Evolutionary conservation across 2,113 vertebrate genomes (phyloP).

Genomic region (Formicarius rufipectus): DNA sequence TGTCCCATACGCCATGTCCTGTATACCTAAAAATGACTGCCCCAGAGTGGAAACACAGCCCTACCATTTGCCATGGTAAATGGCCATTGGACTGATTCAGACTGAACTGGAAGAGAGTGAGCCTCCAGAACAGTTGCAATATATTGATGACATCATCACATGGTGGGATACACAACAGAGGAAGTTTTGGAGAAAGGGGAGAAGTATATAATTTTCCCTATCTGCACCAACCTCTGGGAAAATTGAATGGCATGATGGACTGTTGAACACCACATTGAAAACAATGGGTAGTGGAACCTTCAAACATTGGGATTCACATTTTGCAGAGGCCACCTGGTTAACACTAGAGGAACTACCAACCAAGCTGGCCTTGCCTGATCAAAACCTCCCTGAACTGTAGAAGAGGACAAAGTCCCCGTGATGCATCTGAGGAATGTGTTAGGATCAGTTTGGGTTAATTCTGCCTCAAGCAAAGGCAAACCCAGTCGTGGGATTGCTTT

Average conservation of each 20-base stretch:
- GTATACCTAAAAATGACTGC: fast-evolving
- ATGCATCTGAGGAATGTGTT: not conserved
- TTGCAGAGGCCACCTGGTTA: not conserved
- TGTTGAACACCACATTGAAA: not conserved
- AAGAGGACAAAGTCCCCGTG: not conserved
- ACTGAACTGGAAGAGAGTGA: not conserved
- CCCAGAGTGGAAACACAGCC: not conserved
- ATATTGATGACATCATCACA: fast-evolving
- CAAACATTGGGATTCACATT: not conserved
- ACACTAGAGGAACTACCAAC: not conserved
- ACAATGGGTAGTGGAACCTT: not conserved
- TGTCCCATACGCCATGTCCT: fast-evolving
- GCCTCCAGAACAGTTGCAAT: not conserved
- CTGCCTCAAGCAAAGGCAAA: not conserved
- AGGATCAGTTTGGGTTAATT: not conserved
- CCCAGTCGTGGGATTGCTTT: not conserved
- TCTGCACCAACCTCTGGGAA: not conserved
- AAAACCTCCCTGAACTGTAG: not conserved
- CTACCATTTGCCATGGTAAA: not conserved
- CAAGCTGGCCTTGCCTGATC: not conserved
- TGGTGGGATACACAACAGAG: too few relatives aligned
- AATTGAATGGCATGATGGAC: not conserved
- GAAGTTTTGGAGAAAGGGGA: not conserved
- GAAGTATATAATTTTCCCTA: not conserved
- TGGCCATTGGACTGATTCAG: too few relatives aligned